Conservation (phyloP, 2,113 vertebrate species). For the Peucedramus taeniatus region DNA sequence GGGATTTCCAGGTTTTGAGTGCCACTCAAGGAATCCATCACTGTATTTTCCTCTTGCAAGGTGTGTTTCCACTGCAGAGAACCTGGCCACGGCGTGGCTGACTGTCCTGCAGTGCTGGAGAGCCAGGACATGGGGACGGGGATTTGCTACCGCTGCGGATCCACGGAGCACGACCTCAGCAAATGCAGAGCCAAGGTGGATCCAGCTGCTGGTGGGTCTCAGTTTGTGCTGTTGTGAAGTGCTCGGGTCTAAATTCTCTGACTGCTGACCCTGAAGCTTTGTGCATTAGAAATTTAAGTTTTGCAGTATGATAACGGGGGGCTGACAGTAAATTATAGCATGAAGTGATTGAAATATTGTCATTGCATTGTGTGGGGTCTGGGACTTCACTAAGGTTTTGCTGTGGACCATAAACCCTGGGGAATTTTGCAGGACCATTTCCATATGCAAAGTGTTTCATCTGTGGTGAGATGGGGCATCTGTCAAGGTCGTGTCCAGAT, state of each 20-base stretch:
- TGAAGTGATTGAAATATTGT: neutral
- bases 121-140: conserved; percentile 88
- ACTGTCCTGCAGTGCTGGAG: conserved; percentile 86
- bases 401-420: neutral
- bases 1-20: neutral
- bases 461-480: conserved; percentile 90
- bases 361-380: neutral
- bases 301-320: accelerated
- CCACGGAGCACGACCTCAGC: conserved; percentile 91
- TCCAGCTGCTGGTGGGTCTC: conserved; percentile 82
- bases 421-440: conserved; percentile 81
- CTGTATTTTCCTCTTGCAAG: conserved; percentile 63
- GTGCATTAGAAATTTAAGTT: too few relatives aligned
- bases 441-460: conserved; percentile 97
- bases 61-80: conserved; percentile 95
- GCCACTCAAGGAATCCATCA: neutral
- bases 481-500: conserved; percentile 89
- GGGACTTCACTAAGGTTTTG: neutral
- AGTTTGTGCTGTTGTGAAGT: neutral
- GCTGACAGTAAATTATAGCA: neutral
- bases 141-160: conserved; percentile 95
- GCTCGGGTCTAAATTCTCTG: neutral
- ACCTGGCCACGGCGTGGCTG: conserved; percentile 89
- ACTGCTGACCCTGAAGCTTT: neutral
- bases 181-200: conserved; percentile 89